Base-by-base conservation (phyloP, 23 tunicate species). In the Phallusia fumigata region DNA sequence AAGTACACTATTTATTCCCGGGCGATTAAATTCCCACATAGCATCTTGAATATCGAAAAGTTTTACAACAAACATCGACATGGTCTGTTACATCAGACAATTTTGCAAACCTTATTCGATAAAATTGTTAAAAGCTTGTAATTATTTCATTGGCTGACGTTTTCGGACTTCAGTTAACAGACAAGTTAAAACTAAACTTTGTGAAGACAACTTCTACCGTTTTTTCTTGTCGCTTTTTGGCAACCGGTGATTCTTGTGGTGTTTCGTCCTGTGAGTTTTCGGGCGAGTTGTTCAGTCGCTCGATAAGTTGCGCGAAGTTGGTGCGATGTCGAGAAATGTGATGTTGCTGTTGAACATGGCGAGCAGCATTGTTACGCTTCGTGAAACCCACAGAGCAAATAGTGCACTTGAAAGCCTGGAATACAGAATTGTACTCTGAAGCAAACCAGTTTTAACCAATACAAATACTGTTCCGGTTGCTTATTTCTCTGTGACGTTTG, bases 261-360 rank as follows among this genome's bases (percentile, higher is more conserved):
- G 26, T 5, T 24, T 58, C 69, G 28, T 58, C 69, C 28, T 58
- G 69, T 8, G 69, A 58, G 28, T 21, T 58, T 58, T 58, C 69
- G 69, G 80, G 52, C 35, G 52, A 44, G 16, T 36, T 36, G 5
- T 77, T 77, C 52, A 30, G 69, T 19, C 83, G 84, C 18, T 79
- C 80, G 80, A 86, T 86, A 45, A 86, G 84, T 49, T 80, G 79
- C 51, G 69, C 53, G 49, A 80, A 80, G 74, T 52, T 78, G 32
- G 84, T 64, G 30, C 87, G 65, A 47, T 83, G 69, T 13, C 79
- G 47, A 44, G 77, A 53, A 31, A 84, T 69, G 83, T 64, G 80
- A 77, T 89, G 94, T 76, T 84, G 94, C 18, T 89, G 88, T 49
- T 84, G 88, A n/a, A 89, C 53, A 65, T 89, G 94, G 1, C 94